Conservation (phyloP, 2,888 invertebrate genomes). For the Melinaea marsaeus region DNA sequence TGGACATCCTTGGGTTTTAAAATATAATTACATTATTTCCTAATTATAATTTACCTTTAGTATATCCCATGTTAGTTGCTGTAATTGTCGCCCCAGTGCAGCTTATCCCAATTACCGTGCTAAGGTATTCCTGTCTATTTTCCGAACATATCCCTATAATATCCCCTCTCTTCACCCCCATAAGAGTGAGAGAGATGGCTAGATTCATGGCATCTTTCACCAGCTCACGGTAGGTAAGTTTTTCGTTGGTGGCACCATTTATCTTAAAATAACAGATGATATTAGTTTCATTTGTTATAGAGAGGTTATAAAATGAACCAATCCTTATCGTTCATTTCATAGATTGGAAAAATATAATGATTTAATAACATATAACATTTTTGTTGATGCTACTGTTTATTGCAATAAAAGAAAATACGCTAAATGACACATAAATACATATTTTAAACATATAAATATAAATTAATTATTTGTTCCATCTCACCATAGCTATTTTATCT, state of each 20-base stretch:
- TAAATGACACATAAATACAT: no score
- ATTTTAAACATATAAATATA: no score
- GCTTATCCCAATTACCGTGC: constrained; percentile 44
- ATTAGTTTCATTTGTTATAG: no score
- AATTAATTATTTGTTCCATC: constrained; percentile 1
- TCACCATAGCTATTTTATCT: constrained; percentile 30
- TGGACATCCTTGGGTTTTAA: no score
- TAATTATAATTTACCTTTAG: constrained; percentile 26
- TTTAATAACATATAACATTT: no score
- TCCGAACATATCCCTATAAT: constrained; percentile 53
- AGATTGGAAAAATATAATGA: no score
- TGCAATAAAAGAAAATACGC: no score
- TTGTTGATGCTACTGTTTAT: no score
- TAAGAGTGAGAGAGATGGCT: constrained; percentile 44
- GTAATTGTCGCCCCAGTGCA: constrained; percentile 52
- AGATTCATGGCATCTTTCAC: constrained; percentile 43
- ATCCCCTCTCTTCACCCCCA: constrained; percentile 50
- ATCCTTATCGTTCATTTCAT: no score
- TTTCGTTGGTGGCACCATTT: constrained; percentile 36
- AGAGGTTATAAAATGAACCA: no score
- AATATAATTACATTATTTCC: neutral
- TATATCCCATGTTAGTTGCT: constrained; percentile 46
- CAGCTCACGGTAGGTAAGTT: constrained; percentile 39
- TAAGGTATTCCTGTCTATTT: constrained; percentile 52
- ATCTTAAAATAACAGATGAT: constrained; percentile 23